These are phyloP conservation scores for Channa maculata DNA, from an alignment of 2,113 vertebrate genomes.

Conservation along the genomic window DNA sequence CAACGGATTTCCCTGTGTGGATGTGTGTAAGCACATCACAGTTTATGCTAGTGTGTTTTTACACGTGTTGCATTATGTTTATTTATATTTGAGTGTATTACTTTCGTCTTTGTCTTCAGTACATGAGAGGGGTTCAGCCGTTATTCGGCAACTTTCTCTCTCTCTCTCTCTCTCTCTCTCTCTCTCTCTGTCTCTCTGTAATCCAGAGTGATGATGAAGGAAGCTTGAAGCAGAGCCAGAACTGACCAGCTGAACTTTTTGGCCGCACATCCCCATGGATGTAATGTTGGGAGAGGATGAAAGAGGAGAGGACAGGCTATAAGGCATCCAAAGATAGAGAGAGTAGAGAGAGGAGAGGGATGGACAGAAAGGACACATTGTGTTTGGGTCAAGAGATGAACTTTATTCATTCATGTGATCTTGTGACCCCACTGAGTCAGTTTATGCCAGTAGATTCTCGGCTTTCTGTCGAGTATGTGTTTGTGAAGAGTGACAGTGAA, in stretches of 20 bases:
- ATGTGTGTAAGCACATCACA: slow-evolving; percentile 5
- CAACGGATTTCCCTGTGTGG: slow-evolving; percentile 1
- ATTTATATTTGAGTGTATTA: not conserved
- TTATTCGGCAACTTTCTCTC: slow-evolving; percentile 25
- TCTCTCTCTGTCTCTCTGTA: slow-evolving; percentile 4
- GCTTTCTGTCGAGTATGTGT: slow-evolving; percentile 3
- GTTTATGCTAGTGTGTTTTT: not conserved
- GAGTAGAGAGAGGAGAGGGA: not conserved
- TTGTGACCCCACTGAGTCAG: slow-evolving; percentile 39
- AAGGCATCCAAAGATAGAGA: not conserved
- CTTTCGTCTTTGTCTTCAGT: not conserved
- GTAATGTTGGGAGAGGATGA: slow-evolving; percentile 4
- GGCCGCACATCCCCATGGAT: slow-evolving; percentile 47
- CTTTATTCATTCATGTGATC: slow-evolving; percentile 26
- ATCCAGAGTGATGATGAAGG: slow-evolving; percentile 53
- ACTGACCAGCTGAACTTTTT: slow-evolving; percentile 50
- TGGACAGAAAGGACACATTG: slow-evolving; percentile 39
- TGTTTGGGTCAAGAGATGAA: slow-evolving; percentile 49
- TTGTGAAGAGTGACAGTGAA: slow-evolving; percentile 2
- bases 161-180: too few species aligned
- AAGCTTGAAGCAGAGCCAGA: slow-evolving; percentile 49
- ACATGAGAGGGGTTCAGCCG: slow-evolving; percentile 1
- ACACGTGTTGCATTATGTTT: slow-evolving; percentile 6
- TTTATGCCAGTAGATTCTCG: slow-evolving; percentile 15
- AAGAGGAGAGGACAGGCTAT: slow-evolving; percentile 47